These are phyloP conservation scores for Schizaphis graminum DNA, from an alignment of 2,888 invertebrate species.

Conservation along the genomic window DNA sequence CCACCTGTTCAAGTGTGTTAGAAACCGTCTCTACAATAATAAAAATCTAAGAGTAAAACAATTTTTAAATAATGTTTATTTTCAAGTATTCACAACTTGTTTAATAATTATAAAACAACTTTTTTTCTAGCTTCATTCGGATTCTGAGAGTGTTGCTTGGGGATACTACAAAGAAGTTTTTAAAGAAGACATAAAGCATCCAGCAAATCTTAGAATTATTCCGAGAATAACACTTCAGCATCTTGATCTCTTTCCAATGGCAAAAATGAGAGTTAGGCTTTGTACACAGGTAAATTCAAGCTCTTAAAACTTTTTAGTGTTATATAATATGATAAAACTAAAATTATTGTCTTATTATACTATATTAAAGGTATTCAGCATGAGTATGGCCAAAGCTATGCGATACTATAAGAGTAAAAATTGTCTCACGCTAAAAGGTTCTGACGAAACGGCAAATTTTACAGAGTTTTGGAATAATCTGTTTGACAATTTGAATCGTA, in stretches of 20 bases:
- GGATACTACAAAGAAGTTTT: background rate
- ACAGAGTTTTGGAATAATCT: background rate
- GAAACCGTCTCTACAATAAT: background rate
- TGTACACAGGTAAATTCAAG: background rate
- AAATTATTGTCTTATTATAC: too few relatives aligned
- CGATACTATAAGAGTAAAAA: background rate
- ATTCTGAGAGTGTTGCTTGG: slow-evolving; percentile 8
- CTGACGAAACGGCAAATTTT: background rate
- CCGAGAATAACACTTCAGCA: background rate
- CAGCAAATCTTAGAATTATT: background rate
- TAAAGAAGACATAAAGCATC: background rate
- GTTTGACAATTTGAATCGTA: background rate
- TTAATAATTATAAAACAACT: too few relatives aligned
- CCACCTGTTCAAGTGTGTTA: background rate
- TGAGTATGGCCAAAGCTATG: background rate
- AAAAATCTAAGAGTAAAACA: background rate
- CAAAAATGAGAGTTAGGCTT: background rate
- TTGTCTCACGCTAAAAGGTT: background rate
- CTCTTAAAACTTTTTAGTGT: background rate
- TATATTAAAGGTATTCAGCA: background rate
- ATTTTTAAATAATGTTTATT: background rate
- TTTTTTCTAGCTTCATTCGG: background rate
- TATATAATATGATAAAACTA: too few relatives aligned
- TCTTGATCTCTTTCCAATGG: background rate
- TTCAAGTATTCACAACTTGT: too few relatives aligned